phyloP scores from a whole-genome alignment of 2,797 vertebrate species.

The Pelodytes ibericus region DNA sequence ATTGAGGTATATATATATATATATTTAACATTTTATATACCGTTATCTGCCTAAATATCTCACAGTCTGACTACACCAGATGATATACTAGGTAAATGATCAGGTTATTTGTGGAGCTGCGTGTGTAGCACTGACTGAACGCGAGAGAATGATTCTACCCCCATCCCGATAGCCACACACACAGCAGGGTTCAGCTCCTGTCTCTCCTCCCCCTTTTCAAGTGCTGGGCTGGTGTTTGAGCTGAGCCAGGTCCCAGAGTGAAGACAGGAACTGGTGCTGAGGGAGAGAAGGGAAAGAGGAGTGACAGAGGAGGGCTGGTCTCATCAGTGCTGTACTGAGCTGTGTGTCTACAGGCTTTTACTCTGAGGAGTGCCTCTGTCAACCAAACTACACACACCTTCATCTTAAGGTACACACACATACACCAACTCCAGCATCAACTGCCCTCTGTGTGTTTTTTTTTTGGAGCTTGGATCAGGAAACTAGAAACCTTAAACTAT shows the following conservation, averaged over 20 bases:
- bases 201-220: conserved; percentile 27
- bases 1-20: no score
- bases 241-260: conserved; percentile 44
- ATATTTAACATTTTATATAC: no score
- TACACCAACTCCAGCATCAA: conserved; percentile 26
- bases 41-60: no score
- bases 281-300: conserved; percentile 7
- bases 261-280: conserved; percentile 8
- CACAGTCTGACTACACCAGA: no score
- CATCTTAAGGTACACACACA: conserved; percentile 3
- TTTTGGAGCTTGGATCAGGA: conserved; percentile 60
- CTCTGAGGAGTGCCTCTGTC: conserved; percentile 15
- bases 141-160: neutral
- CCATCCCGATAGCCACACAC: conserved; percentile 9
- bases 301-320: conserved; percentile 26
- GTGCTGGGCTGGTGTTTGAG: conserved; percentile 32
- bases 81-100: neutral
- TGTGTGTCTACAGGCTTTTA: conserved; percentile 19
- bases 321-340: conserved; percentile 5
- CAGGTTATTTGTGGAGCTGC: conserved; percentile 14
- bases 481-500: neutral
- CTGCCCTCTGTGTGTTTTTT: conserved; percentile 53
- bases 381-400: neutral
- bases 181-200: conserved; percentile 33
- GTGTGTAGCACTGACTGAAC: conserved; percentile 15